Evolutionary conservation across 2,888 invertebrate species (phyloP).

Genomic region (Tachina grossa): DNA sequence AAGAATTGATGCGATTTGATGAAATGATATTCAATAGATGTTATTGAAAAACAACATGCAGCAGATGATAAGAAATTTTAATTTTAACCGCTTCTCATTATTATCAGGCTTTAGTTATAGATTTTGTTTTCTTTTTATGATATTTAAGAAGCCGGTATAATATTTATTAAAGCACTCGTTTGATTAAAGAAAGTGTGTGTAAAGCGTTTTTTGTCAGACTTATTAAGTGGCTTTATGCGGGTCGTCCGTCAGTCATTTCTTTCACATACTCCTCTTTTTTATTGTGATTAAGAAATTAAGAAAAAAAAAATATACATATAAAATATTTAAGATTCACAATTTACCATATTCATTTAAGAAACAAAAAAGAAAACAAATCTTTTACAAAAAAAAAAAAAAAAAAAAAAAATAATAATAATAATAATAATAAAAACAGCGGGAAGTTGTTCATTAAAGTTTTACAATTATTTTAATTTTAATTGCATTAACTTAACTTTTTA

Average conservation of each 20-base stretch:
- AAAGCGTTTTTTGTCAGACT: conserved; percentile 19
- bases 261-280: conserved; percentile 6
- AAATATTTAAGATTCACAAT: conserved; percentile 46
- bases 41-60: not conserved
- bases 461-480: conserved; percentile 58
- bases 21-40: not conserved
- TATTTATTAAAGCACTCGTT: conserved; percentile 14
- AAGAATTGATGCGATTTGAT: conserved; percentile 7
- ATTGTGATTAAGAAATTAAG: conserved; percentile 11
- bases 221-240: conserved; percentile 58
- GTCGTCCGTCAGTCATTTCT: conserved; percentile 16
- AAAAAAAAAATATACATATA: conserved; percentile 16
- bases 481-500: conserved; percentile 43
- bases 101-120: conserved; percentile 6
- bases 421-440: conserved; percentile 36
- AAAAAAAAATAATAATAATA: too few relatives aligned
- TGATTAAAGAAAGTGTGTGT: not conserved
- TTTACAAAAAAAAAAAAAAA: conserved; percentile 6
- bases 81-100: conserved; percentile 33
- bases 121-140: conserved; percentile 6
- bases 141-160: conserved; percentile 62
- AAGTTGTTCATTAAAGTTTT: conserved; percentile 64
- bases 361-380: conserved; percentile 26
- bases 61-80: not conserved
- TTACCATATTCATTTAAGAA: conserved; percentile 15